Evolutionary conservation across 2,888 invertebrate genomes (phyloP), one percentile per base, ranked within the genome.

Genomic region (Physocephala rufipes): DNA sequence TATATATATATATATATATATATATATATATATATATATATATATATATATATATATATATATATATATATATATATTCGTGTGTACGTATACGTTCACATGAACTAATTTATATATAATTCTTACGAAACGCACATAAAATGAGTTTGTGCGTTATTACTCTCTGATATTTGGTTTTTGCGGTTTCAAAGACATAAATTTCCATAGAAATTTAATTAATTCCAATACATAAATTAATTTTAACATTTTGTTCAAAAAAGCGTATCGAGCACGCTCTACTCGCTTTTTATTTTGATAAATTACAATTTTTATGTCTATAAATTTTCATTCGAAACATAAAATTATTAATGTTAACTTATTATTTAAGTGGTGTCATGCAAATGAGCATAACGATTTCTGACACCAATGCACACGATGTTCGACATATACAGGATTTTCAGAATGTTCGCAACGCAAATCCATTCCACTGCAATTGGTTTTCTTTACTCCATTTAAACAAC

Each of bases 401-500:
- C 49, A 49, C 49, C 4, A 24, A n/a, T n/a, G n/a, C n/a, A n/a
- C n/a, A n/a, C n/a, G n/a, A n/a, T n/a, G n/a, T n/a, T n/a, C n/a
- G n/a, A n/a, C n/a, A n/a, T n/a, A n/a, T n/a, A n/a, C n/a, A n/a
- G n/a, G n/a, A n/a, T n/a, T n/a, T 28, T 13, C 3, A 58, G 2
- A 9, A 49, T 36, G 30, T 7, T 16, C 49, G 53, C 21, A 62
- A 61, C 61, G 45, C 68, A 61, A 62, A 61, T 47, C 49, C 59
- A 49, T 36, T 36, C 4, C 36, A 36, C 4, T 68, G 68, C 62
- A 62, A 43, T 61, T 62, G 51, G 43, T 62, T 62, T 62, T 61
- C 62, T 61, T 68, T 51, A 51, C 9, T 43, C 49, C 36, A 36
- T 36, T 49, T 43, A 62, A 62, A 68, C 68, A 68, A 62, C 49